Conservation (phyloP, 2,888 invertebrate species). For the Aplocera efformata region DNA sequence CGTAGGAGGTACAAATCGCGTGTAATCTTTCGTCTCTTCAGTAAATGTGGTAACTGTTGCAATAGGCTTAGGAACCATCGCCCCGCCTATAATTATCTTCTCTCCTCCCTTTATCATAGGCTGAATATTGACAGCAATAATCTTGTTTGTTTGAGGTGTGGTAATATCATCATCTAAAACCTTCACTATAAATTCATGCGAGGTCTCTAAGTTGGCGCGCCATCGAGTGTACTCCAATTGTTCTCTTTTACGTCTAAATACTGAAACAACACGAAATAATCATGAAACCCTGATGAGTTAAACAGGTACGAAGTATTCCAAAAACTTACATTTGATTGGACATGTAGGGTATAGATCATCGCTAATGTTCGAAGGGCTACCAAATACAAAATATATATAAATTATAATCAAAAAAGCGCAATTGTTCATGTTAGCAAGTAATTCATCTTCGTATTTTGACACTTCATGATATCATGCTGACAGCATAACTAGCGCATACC, state of each 20-base stretch:
- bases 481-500: conserved; percentile 6
- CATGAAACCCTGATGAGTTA: not conserved
- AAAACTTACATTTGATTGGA: conserved; percentile 56
- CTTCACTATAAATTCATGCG: conserved; percentile 68
- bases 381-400: conserved; percentile 51
- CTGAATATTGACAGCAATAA: conserved; percentile 61
- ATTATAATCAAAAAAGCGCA: conserved; percentile 60
- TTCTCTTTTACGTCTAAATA: conserved; percentile 55
- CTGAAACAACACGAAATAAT: conserved; percentile 37
- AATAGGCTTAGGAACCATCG: conserved; percentile 41
- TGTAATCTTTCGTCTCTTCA: conserved; percentile 48
- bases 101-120: conserved; percentile 43
- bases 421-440: conserved; percentile 68
- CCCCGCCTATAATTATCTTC: conserved; percentile 63
- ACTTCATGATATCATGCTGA: conserved; percentile 42
- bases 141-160: conserved; percentile 38
- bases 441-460: conserved; percentile 55
- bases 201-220: conserved; percentile 50
- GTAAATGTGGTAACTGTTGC: conserved; percentile 17
- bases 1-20: conserved; percentile 57
- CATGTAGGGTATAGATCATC: conserved; percentile 45
- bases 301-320: too few relatives aligned
- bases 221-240: conserved; percentile 63
- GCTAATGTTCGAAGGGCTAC: conserved; percentile 42
- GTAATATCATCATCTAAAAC: conserved; percentile 65